These are phyloP conservation scores for Nephrotoma flavescens DNA, from an alignment of 2,888 invertebrate species.

Conservation along the genomic window DNA sequence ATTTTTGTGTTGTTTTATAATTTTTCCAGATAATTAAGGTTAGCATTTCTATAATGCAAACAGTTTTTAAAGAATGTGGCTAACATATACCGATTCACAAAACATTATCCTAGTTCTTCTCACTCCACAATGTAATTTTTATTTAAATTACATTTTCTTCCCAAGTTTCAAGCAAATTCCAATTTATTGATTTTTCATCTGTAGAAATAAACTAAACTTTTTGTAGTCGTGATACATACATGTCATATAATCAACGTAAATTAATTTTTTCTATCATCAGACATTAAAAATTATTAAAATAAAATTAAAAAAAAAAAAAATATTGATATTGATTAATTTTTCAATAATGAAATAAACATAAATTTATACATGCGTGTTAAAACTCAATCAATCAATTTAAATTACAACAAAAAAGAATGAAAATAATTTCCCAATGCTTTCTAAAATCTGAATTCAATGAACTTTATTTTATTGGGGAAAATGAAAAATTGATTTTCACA, in stretches of 20 bases:
- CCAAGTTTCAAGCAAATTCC: too few relatives aligned
- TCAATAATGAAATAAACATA: neutral
- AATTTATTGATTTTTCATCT: too few relatives aligned
- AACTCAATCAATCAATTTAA: neutral
- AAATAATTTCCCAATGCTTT: neutral
- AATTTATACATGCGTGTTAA: neutral
- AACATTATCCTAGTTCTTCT: too few relatives aligned
- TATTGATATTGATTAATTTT: neutral
- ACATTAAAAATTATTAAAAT: neutral
- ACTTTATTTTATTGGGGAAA: neutral
- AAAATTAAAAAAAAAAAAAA: neutral
- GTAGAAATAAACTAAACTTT: too few relatives aligned
- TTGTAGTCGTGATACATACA: too few relatives aligned
- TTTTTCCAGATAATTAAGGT: too few relatives aligned
- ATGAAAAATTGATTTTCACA: neutral
- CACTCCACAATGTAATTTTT: too few relatives aligned
- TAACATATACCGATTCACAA: too few relatives aligned
- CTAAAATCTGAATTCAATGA: neutral
- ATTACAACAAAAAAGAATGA: neutral
- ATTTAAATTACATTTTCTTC: too few relatives aligned
- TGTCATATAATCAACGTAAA: neutral
- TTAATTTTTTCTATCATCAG: neutral
- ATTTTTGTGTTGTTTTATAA: too few relatives aligned
- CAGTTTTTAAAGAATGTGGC: too few relatives aligned
- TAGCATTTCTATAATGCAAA: too few relatives aligned